These are phyloP conservation scores for Mechanitis mazaeus DNA, from an alignment of 2,888 invertebrate genomes.

Conservation along the genomic window DNA sequence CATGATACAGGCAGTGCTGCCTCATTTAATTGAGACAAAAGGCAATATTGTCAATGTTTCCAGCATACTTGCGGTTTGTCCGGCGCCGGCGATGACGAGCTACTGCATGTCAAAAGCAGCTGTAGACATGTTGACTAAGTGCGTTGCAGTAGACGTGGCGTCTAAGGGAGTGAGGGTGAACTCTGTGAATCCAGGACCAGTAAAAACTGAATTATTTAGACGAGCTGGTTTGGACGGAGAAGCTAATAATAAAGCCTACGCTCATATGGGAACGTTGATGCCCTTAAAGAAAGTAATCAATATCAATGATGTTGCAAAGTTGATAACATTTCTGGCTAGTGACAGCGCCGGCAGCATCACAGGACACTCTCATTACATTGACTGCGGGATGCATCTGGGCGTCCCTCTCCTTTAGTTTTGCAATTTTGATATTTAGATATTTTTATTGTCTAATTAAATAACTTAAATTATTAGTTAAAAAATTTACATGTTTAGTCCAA, in stretches of 20 bases:
- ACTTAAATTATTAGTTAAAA: no score
- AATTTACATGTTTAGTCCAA: no score
- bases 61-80: constrained; percentile 47
- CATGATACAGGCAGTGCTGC: constrained; percentile 46
- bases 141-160: constrained; percentile 51
- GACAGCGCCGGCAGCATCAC: constrained; percentile 53
- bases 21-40: constrained; percentile 46
- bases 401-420: constrained; percentile 15
- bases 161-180: constrained; percentile 56
- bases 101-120: constrained; percentile 65
- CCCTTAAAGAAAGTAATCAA: constrained; percentile 47
- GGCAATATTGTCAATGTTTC: constrained; percentile 60
- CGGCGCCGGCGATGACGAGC: constrained; percentile 44
- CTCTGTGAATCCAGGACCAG: constrained; percentile 57
- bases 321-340: constrained; percentile 53
- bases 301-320: constrained; percentile 51
- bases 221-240: constrained; percentile 46
- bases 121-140: constrained; percentile 59
- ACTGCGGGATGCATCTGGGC: constrained; percentile 53
- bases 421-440: not conserved
- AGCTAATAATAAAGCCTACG: constrained; percentile 41
- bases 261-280: constrained; percentile 37
- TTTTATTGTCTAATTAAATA: not conserved
- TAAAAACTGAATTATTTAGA: constrained; percentile 51
- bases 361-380: constrained; percentile 49